Evolutionary conservation across 2,113 vertebrate genomes (phyloP).

Genomic region (Globicephala melas): DNA sequence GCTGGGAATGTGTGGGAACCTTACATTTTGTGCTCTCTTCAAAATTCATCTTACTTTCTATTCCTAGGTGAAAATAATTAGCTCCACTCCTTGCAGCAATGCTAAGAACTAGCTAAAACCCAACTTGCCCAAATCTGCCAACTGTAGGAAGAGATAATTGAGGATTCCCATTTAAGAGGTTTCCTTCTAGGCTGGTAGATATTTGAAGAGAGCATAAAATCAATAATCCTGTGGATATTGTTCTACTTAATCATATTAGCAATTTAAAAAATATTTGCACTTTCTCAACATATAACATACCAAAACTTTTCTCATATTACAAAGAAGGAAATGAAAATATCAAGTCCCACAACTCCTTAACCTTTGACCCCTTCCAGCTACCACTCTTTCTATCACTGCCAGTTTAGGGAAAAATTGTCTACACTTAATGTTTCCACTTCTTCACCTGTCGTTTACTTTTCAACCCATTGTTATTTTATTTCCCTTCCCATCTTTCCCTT

Average conservation of each 20-base stretch:
- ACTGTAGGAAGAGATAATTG: neutral
- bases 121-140: neutral
- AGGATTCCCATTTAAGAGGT: neutral
- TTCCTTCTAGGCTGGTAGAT: neutral
- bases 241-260: neutral
- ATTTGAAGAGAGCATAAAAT: neutral
- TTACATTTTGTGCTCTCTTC: neutral
- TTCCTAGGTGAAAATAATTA: neutral
- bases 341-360: neutral
- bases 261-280: neutral
- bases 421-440: neutral
- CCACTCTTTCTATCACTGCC: neutral
- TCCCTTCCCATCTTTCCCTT: neutral
- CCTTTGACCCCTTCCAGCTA: neutral
- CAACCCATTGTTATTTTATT: neutral
- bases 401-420: neutral
- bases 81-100: neutral
- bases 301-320: neutral
- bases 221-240: neutral
- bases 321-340: neutral
- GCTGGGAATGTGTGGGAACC: neutral
- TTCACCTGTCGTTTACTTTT: neutral
- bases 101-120: neutral
- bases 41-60: constrained; percentile 27
- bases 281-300: neutral